Base-by-base conservation (phyloP, 2,797 vertebrate genomes). In the Hippoglossus hippoglossus region DNA sequence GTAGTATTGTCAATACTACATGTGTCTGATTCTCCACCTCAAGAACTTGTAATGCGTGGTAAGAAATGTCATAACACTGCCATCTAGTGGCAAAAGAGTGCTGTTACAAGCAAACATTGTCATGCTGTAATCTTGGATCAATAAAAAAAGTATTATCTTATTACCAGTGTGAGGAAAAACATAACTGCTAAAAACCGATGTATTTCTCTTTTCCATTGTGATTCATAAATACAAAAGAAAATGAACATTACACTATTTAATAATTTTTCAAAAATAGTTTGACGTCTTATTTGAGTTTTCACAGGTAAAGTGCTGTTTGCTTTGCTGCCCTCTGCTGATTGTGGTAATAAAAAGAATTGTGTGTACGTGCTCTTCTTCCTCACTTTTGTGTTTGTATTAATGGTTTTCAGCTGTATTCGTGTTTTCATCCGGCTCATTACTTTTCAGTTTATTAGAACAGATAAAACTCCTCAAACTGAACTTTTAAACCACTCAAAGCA, bases 241-340 rank as follows among this genome's bases (percentile, higher is more conserved):
- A 36, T 13, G 34, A 3, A 39, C 36, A 39, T 39, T 13, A 39
- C 36, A 39, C 36, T 4, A 13, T 13, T 39, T 31, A 1, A 1
- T 18, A 15, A 34, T 41, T 5, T 1, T 34, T 21, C 6, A 8
- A 53, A 22, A 46, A 4, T 10, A 56, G 12, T 24, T 49, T 24
- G 28, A 53, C 0, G 7, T 21, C 0, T 54, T 2, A n/a, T 44
- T 46, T 12, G 3, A 52, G 63, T 67, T 8, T 26, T 52, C 12
- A 41, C 7, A 44, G 6, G 0, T 41, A 6, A 55, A 44, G 16
- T 19, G 9, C 0, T 41, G 65, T 66, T 22, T 26, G 16, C 39
- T 19, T 77, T 86, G 77, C 71, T 86, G 83, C 87, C 81, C 82
- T 64, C 88, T 19, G 12, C 19, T 79, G 88, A 77, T 44, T 22